These are phyloP conservation scores for Apotomis turbidana DNA, from an alignment of 2,888 invertebrate species.

Conservation along the genomic window DNA sequence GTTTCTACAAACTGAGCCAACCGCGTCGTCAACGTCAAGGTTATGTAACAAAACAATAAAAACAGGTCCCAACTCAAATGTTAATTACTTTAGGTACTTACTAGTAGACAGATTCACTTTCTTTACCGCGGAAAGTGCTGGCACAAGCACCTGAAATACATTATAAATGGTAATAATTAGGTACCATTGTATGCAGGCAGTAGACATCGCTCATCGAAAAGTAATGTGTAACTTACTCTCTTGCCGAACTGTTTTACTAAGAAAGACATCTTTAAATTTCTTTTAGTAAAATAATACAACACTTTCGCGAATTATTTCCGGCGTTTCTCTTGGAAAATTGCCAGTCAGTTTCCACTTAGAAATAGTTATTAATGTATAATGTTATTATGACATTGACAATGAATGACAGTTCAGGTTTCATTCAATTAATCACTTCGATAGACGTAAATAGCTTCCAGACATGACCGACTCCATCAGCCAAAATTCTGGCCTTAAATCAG, in stretches of 20 bases:
- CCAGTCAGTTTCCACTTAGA: constrained; percentile 32
- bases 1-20: no score
- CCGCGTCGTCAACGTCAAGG: not conserved
- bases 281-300: constrained; percentile 1
- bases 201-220: not conserved
- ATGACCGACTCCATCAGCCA: no score
- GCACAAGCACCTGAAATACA: constrained; percentile 59
- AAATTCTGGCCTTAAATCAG: no score
- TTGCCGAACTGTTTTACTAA: constrained; percentile 63
- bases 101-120: constrained; percentile 68
- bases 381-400: constrained; percentile 22
- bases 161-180: constrained; percentile 27
- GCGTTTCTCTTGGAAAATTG: constrained; percentile 27
- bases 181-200: constrained; percentile 9
- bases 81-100: constrained; percentile 55
- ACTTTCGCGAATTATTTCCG: constrained; percentile 16
- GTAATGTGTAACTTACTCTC: constrained; percentile 55
- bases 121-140: constrained; percentile 59
- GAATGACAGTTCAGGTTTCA: not conserved
- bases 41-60: constrained; percentile 32
- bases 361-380: not conserved
- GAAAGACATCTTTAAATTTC: constrained; percentile 60
- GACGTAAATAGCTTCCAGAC: no score
- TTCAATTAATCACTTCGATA: no score
- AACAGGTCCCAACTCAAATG: not conserved